A percentile compares a stretch with the other conserved stretches of the same genome.
phyloP scores from a whole-genome alignment of 2,888 invertebrate species.

The Mesopsocus fuscifrons region DNA sequence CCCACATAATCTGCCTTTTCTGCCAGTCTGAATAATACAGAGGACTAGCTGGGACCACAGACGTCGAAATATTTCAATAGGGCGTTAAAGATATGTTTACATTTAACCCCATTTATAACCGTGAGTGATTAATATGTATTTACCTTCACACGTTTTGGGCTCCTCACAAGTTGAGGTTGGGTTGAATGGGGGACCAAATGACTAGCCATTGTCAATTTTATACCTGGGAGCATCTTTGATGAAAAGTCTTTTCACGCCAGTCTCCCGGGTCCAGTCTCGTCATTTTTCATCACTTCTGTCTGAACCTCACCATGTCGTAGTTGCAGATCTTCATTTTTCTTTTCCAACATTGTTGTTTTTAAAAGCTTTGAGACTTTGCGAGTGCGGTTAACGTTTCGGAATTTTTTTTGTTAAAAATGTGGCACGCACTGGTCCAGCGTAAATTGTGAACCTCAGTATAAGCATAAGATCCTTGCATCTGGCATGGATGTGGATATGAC shows the following conservation, averaged over 20 bases:
- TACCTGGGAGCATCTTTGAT: slow-evolving; percentile 4
- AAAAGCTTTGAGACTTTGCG: no score
- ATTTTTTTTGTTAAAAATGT: no score
- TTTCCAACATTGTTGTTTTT: no score
- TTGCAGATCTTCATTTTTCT: no score
- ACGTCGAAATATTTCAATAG: slow-evolving; percentile 6
- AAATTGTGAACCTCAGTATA: no score
- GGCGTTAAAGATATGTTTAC: slow-evolving; percentile 10
- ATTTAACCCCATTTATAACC: slow-evolving; percentile 8
- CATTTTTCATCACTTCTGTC: not conserved
- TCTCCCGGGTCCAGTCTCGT: not conserved
- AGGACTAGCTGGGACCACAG: slow-evolving; percentile 4
- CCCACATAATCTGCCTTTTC: no score
- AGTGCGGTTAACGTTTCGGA: no score
- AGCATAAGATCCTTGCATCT: no score
- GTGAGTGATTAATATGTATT: slow-evolving; percentile 6
- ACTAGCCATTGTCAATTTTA: slow-evolving; percentile 9
- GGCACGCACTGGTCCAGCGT: no score
- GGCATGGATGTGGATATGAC: no score
- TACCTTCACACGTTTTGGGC: slow-evolving; percentile 8
- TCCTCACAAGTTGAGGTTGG: slow-evolving; percentile 2
- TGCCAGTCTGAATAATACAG: not conserved
- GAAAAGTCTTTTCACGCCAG: not conserved
- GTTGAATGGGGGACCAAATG: slow-evolving; percentile 2
- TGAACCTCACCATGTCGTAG: not conserved